These are phyloP conservation scores for Boleophthalmus pectinirostris DNA, from an alignment of 2,113 vertebrate species.

Conservation along the genomic window DNA sequence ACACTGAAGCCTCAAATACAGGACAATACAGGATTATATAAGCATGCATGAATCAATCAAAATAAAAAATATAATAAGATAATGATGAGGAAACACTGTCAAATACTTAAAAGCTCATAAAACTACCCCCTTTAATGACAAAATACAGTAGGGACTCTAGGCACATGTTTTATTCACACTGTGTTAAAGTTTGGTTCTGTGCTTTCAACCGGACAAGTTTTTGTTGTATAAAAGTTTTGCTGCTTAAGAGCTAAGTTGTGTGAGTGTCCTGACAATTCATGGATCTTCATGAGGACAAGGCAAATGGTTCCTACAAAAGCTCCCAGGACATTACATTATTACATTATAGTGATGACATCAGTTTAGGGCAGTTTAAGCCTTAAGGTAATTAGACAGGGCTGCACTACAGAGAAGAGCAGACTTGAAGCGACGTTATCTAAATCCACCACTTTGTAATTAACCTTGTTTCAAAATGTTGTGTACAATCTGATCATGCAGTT, in stretches of 20 bases:
- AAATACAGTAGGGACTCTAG: background rate
- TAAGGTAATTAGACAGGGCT: background rate
- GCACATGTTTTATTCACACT: constrained; percentile 7
- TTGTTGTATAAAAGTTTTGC: background rate
- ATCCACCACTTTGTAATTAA: too few relatives aligned
- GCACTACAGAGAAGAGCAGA: background rate
- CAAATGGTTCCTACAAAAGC: background rate
- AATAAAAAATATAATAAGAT: too few relatives aligned
- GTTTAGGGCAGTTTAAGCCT: background rate
- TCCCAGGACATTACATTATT: background rate
- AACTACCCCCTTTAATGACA: background rate
- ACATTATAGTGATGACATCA: background rate
- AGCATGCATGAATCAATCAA: too few relatives aligned
- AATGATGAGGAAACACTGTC: too few relatives aligned
- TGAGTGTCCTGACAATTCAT: background rate
- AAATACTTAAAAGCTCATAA: too few relatives aligned
- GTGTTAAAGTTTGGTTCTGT: background rate
- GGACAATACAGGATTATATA: too few relatives aligned
- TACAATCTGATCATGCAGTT: too few relatives aligned
- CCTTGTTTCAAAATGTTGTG: too few relatives aligned
- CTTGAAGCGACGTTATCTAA: too few relatives aligned
- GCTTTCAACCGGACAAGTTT: background rate
- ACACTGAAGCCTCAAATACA: too few relatives aligned
- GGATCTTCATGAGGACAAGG: background rate
- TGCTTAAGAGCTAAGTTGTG: constrained; percentile 2